Evolutionary conservation across 2,113 vertebrate genomes (phyloP), one percentile per base, ranked within the genome.

Genomic region (Trinectes maculatus): DNA sequence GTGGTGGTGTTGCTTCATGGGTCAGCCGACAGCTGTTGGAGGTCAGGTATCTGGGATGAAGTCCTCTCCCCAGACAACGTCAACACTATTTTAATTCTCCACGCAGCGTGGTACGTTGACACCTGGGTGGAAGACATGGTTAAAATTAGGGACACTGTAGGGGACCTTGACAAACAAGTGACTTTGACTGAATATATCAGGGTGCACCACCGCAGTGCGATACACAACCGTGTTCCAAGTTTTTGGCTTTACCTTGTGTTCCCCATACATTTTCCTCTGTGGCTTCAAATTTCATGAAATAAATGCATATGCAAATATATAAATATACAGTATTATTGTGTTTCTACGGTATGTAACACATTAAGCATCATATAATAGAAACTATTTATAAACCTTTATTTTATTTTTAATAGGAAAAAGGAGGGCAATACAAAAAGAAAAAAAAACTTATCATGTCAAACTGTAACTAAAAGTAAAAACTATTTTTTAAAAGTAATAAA

Each of bases 11-110:
- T 15, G 75, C 75, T 80, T 21, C 13, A 15, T 18, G 34, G 80
- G 85, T 85, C 79, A 79, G 67, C 52, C 67, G 54, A 55, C 84
- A 89, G 79, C 81, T 87, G 86, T 74, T 81, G 53, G 80, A 84
- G 90, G 88, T 88, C 78, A 85, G 71, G 53, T 72, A 74, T 85
- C 77, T 74, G 39, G 85, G 85, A 89, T 83, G 79, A 80, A 88
- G 74, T 69, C 69, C 52, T 83, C 54, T 86, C 85, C 88, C 88
- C 60, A 49, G 83, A 85, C 69, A 61, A 33, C 67, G 7, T 63
- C 57, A 55, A 73, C 71, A 72, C 87, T 85, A 83, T 87, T 91
- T 86, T 79, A 84, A 86, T 87, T 86, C 86, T 83, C 72, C 67
- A 56, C 80, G 3, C 86, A 75, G 85, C 83, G 43, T 52, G 83